Base-by-base conservation (phyloP, 2,888 invertebrate genomes). In the Amiota mariae region DNA sequence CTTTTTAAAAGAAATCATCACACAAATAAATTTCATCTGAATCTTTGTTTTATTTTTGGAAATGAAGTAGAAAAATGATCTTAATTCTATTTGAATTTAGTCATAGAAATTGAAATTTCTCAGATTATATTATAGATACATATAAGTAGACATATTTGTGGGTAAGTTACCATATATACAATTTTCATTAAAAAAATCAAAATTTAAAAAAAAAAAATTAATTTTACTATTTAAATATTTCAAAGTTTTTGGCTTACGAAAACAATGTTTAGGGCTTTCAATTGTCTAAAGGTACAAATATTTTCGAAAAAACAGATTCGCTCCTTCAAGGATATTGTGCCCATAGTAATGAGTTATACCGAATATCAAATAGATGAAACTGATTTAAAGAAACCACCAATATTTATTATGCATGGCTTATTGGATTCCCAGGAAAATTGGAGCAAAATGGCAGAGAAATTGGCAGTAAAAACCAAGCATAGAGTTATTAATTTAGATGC, bases 401-500 rank as follows among this genome's bases (percentile, higher is more conserved):
- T 81, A 1, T 36, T 81, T 11, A 56, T 76, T 4, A 70, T 81
- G 77, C 80, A 81, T 67, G 78, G 76, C 0, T 24, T 81, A 4
- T 68, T 72, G 15, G 46, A 56, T 0, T 68, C 72, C 0, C 71
- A 66, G 10, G 15, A 56, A 0, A 57, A 48, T n/a, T 80, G 80
- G 80, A 76, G 75, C 2, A 72, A 74, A 0, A 61, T 72, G 1
- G 77, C 73, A 0, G 64, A 73, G 0, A 15, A 73, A 10, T 13
- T 80, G 18, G 68, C 72, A 9, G 67, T 63, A 2, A 18, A 12
- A 0, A 78, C 80, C 2, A 12, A 73, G 1, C 77, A 77, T 0
- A 36, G 54, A 36, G 66, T 81, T 20, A 76, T 78, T 46, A 12
- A 73, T 1, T 71, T 74, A 36, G 79, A 77, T 73, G 72, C 75